phyloP scores from a whole-genome alignment of 2,888 invertebrate genomes.

The Achlya flavicornis region DNA sequence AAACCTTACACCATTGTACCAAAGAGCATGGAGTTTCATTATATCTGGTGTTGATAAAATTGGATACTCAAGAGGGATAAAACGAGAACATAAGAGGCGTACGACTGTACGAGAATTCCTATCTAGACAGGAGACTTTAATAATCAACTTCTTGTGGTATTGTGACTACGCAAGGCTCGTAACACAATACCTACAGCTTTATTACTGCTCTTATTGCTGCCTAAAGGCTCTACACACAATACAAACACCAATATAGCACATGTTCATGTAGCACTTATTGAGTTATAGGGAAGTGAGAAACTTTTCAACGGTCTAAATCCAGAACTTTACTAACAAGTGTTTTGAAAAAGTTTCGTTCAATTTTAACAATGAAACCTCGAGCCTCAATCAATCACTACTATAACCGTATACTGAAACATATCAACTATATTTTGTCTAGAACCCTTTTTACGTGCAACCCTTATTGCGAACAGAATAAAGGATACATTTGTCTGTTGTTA shows the following conservation, averaged over 20 bases:
- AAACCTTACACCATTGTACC: no score
- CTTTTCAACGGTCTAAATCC: no score
- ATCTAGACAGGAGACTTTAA: background rate
- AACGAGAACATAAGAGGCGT: no score
- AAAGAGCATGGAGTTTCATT: no score
- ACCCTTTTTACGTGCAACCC: background rate
- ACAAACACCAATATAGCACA: background rate
- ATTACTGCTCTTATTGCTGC: background rate
- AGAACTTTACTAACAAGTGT: no score
- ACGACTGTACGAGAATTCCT: no score
- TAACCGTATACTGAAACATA: background rate
- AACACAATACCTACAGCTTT: background rate
- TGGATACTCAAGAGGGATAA: no score
- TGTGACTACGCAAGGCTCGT: background rate
- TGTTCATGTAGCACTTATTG: background rate
- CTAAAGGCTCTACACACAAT: background rate
- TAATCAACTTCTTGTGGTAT: background rate
- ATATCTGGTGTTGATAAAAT: no score
- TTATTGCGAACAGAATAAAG: background rate
- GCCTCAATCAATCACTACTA: background rate
- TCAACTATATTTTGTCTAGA: constrained; percentile 8
- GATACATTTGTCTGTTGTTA: background rate
- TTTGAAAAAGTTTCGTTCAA: no score
- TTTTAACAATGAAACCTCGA: no score
- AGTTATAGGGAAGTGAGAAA: background rate